These are phyloP conservation scores for Mormyrops attenuatus DNA, from an alignment of 2,797 vertebrate genomes.

Conservation along the genomic window DNA sequence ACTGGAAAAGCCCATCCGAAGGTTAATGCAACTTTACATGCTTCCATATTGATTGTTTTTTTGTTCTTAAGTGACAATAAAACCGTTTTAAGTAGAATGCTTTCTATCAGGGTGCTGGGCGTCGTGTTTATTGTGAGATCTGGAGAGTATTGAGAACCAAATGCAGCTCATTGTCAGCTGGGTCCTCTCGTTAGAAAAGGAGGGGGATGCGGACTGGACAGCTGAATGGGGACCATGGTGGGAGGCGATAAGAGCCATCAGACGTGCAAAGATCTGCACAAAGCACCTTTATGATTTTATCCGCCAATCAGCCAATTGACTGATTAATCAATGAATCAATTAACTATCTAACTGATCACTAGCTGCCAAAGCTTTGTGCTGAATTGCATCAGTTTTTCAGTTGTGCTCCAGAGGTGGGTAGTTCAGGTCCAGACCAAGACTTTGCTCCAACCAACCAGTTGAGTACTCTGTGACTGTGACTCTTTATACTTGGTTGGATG, in stretches of 20 bases:
- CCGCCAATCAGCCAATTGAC: neutral
- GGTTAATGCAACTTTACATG: constrained; percentile 20
- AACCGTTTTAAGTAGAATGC: constrained; percentile 11
- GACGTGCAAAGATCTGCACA: constrained; percentile 22
- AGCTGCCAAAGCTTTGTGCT: neutral
- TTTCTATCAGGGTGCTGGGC: constrained; percentile 2
- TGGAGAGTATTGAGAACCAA: constrained; percentile 4
- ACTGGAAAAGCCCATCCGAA: constrained; percentile 5
- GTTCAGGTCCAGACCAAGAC: neutral
- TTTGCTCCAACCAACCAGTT: neutral
- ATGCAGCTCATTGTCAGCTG: neutral
- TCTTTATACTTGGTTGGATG: neutral
- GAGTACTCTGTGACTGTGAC: neutral
- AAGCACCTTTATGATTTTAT: neutral
- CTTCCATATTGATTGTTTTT: constrained; percentile 11
- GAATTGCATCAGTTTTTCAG: neutral
- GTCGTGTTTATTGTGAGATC: constrained; percentile 8
- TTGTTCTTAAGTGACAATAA: constrained; percentile 14
- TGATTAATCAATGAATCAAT: neutral
- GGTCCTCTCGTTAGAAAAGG: constrained; percentile 17
- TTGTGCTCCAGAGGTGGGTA: neutral
- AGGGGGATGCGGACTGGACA: neutral
- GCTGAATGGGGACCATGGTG: neutral
- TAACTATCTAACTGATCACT: neutral
- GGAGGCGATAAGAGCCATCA: neutral